Evolutionary conservation across 2,113 vertebrate species (phyloP).

Genomic region (Eleginops maclovinus): DNA sequence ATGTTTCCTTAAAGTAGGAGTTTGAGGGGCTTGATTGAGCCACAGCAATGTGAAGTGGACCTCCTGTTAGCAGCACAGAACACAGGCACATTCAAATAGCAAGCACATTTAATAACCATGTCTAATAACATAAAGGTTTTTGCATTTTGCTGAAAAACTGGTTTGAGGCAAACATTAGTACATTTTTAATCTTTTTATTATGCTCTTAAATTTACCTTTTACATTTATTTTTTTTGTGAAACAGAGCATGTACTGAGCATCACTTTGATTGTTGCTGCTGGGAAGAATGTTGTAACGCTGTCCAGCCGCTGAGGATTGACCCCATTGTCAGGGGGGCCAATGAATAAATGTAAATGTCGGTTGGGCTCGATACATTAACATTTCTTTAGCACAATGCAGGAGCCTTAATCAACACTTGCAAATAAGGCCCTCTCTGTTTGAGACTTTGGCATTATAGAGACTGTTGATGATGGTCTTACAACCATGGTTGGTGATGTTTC

Average conservation of each 20-base stretch:
- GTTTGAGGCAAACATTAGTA: too few species aligned
- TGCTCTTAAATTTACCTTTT: too few species aligned
- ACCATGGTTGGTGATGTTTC: too few species aligned
- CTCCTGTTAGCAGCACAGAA: not conserved
- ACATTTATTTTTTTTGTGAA: too few species aligned
- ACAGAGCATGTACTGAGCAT: too few species aligned
- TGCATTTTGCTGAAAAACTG: not conserved
- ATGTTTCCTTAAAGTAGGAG: not conserved
- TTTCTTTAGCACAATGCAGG: slow-evolving; percentile 15
- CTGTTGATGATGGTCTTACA: too few species aligned
- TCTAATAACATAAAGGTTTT: not conserved
- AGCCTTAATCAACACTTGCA: slow-evolving; percentile 7
- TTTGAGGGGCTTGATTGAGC: not conserved
- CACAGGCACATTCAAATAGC: not conserved
- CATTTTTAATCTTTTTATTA: too few species aligned
- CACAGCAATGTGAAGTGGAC: not conserved
- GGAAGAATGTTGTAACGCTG: not conserved
- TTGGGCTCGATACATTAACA: not conserved
- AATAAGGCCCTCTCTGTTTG: not conserved
- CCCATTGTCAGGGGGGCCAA: not conserved
- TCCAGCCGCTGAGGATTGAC: slow-evolving; percentile 1
- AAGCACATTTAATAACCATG: too few species aligned
- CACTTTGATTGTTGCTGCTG: not conserved
- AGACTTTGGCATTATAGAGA: not conserved
- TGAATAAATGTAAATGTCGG: slow-evolving; percentile 17